Evolutionary conservation across 2,888 invertebrate genomes (phyloP).

Genomic region (Arenicola marina): DNA sequence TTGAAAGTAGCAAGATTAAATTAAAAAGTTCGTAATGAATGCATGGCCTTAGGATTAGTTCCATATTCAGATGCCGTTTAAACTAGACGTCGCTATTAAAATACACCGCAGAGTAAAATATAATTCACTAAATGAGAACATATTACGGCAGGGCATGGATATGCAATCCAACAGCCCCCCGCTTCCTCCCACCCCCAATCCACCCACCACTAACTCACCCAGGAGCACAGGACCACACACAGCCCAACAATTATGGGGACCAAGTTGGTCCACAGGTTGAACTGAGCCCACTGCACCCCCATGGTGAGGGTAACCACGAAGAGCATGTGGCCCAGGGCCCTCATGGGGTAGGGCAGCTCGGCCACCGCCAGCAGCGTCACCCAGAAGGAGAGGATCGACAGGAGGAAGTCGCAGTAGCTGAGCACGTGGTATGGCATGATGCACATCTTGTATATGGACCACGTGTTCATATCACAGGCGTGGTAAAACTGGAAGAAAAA

Average conservation of each 20-base stretch:
- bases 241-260: slow-evolving; percentile 76
- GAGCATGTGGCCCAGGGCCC: slow-evolving; percentile 72
- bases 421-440: slow-evolving; percentile 76
- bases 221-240: slow-evolving; percentile 71
- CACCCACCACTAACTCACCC: slow-evolving; percentile 67
- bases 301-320: slow-evolving; percentile 81
- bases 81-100: too few relatives aligned
- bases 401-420: slow-evolving; percentile 88
- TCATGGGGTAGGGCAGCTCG: too few relatives aligned
- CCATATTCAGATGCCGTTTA: too few relatives aligned
- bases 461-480: slow-evolving; percentile 76
- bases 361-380: slow-evolving; percentile 86
- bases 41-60: too few relatives aligned
- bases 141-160: not conserved
- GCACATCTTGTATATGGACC: slow-evolving; percentile 77
- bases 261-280: slow-evolving; percentile 78
- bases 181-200: too few relatives aligned
- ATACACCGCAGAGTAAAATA: too few relatives aligned
- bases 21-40: too few relatives aligned
- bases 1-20: too few relatives aligned
- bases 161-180: not conserved
- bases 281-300: slow-evolving; percentile 80
- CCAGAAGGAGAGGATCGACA: slow-evolving; percentile 85
- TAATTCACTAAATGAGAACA: too few relatives aligned
- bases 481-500: slow-evolving; percentile 74